These are phyloP conservation scores for Anser brachyrhynchus DNA, from an alignment of 2,113 vertebrate species.

Conservation along the genomic window DNA sequence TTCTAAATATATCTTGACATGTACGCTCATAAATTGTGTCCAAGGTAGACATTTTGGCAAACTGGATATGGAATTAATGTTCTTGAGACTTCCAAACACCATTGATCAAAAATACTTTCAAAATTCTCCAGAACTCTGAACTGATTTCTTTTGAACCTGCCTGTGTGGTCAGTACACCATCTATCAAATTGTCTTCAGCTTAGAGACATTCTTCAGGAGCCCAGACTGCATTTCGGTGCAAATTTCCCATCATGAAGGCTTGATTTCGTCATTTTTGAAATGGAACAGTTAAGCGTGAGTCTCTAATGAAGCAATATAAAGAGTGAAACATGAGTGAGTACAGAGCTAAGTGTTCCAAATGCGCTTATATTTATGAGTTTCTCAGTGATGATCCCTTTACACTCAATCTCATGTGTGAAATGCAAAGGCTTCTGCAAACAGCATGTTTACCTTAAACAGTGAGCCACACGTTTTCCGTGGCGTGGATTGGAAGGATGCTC, in stretches of 20 bases:
- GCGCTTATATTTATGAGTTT: background rate
- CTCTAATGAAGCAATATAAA: background rate
- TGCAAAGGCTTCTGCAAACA: background rate
- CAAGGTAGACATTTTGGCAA: slow-evolving; percentile 58
- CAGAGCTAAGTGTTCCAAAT: background rate
- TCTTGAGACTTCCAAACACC: slow-evolving; percentile 53
- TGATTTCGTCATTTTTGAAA: slow-evolving; percentile 13
- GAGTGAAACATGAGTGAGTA: background rate
- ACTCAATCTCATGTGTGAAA: background rate
- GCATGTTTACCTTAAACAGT: background rate
- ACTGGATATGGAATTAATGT: slow-evolving; percentile 50
- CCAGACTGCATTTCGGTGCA: background rate
- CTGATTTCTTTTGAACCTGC: slow-evolving; percentile 37
- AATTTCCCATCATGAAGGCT: background rate
- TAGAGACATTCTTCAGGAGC: background rate
- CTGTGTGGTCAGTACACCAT: slow-evolving; percentile 54
- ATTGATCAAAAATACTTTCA: slow-evolving; percentile 55
- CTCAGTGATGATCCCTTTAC: background rate
- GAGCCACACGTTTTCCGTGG: fast-evolving
- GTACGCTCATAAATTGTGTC: slow-evolving; percentile 47
- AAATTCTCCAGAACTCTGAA: slow-evolving; percentile 26
- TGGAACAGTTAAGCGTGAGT: background rate
- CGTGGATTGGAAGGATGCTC: background rate
- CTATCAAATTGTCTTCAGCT: slow-evolving; percentile 56
- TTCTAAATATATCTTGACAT: slow-evolving; percentile 59